These are phyloP conservation scores for Apodemus sylvaticus DNA, from an alignment of 2,113 vertebrate genomes.

Conservation along the genomic window DNA sequence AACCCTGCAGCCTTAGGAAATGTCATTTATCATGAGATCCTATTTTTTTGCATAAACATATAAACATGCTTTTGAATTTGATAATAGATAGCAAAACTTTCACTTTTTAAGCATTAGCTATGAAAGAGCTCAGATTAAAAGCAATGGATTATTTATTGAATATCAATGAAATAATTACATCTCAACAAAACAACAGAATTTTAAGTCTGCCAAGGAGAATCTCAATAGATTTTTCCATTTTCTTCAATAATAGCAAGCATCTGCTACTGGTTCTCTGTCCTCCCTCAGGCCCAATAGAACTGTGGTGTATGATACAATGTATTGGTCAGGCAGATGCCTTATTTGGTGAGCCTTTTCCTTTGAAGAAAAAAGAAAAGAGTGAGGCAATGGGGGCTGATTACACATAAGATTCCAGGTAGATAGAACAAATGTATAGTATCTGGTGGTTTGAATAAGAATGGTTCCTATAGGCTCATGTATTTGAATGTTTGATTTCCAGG, in stretches of 20 bases:
- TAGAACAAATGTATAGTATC: background rate
- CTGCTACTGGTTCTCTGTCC: background rate
- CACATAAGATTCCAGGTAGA: background rate
- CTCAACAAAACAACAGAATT: conserved; percentile 2
- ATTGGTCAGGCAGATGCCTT: background rate
- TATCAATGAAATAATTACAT: conserved; percentile 18
- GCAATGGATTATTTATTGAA: conserved; percentile 15
- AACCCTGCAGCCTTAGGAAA: conserved; percentile 29
- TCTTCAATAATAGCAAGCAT: background rate
- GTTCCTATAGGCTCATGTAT: too few relatives aligned
- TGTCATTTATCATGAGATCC: conserved; percentile 24
- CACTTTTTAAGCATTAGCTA: conserved; percentile 41
- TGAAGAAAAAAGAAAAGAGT: background rate
- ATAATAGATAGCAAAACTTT: conserved; percentile 12
- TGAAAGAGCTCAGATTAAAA: background rate
- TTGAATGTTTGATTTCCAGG: background rate
- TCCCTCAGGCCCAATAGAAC: background rate
- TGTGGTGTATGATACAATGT: background rate
- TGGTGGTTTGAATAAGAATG: background rate
- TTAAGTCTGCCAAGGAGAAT: background rate
- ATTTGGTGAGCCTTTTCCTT: background rate
- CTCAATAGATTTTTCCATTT: background rate
- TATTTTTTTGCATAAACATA: conserved; percentile 21
- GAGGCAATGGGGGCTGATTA: background rate
- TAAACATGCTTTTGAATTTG: conserved; percentile 27